These are phyloP conservation scores for Leptodactylus fuscus DNA, from an alignment of 2,113 vertebrate species.

Conservation along the genomic window DNA sequence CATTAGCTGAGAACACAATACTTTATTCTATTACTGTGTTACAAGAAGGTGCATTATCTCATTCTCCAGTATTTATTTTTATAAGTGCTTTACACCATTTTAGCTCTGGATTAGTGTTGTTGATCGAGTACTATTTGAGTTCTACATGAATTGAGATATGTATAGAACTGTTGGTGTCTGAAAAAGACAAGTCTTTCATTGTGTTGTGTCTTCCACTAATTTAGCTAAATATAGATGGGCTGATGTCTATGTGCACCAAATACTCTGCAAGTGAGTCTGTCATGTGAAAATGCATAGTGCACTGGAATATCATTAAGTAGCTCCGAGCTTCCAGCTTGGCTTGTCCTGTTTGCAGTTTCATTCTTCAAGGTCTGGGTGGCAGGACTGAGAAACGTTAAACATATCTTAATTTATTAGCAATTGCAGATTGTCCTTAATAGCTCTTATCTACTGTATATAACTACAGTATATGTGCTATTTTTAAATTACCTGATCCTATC, in stretches of 20 bases:
- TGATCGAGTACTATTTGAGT: neutral
- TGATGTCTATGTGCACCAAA: neutral
- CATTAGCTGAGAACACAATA: constrained; percentile 5
- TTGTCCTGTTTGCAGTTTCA: neutral
- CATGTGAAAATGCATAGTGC: neutral
- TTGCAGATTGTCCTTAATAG: no score
- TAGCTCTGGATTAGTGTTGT: neutral
- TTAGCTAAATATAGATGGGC: neutral
- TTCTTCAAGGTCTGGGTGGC: neutral
- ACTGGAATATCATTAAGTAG: neutral
- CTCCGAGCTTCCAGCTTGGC: neutral
- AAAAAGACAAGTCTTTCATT: neutral
- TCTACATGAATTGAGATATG: neutral
- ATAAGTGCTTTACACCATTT: neutral
- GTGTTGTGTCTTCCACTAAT: neutral
- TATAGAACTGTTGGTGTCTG: neutral
- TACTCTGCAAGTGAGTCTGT: neutral
- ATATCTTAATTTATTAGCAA: neutral
- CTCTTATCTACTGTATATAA: no score
- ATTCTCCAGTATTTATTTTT: neutral
- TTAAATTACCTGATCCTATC: no score
- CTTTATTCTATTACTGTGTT: constrained; percentile 31
- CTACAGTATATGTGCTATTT: no score
- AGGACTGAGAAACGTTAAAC: neutral
- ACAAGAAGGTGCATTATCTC: neutral